These are phyloP conservation scores for Polyommatus icarus DNA, from an alignment of 2,888 invertebrate genomes.

Conservation along the genomic window DNA sequence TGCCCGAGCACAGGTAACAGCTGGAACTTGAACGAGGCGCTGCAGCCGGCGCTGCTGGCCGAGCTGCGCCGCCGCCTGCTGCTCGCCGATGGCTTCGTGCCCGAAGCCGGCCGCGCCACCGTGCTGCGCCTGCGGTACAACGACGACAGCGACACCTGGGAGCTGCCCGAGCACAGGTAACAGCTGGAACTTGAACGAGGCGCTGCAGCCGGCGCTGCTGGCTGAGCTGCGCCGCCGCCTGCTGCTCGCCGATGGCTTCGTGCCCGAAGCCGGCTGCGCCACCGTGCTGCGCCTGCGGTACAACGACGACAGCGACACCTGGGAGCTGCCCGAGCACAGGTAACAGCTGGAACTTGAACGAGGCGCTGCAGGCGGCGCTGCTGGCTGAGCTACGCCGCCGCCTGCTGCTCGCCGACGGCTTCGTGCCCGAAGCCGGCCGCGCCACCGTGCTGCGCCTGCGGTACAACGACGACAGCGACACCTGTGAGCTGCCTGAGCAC, in stretches of 20 bases:
- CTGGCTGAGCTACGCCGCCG: no score
- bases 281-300: conserved; percentile 57
- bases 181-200: conserved; percentile 11
- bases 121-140: conserved; percentile 56
- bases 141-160: conserved; percentile 65
- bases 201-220: conserved; percentile 56
- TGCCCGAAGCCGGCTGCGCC: no score
- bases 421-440: no score
- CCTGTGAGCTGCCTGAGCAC: conserved; percentile 57
- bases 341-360: no score
- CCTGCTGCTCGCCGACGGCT: no score
- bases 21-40: no score
- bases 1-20: no score
- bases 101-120: conserved; percentile 66
- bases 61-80: conserved; percentile 85
- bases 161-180: conserved; percentile 51
- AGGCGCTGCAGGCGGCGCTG: conserved; percentile 54
- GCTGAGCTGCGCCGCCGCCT: no score
- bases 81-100: conserved; percentile 94
- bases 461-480: conserved; percentile 64
- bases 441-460: conserved; percentile 56
- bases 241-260: no score
- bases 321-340: conserved; percentile 56
- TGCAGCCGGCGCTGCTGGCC: conserved; percentile 88
- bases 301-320: conserved; percentile 63